A percentile compares a stretch with the other conserved stretches of the same genome.
These are phyloP conservation scores for Ictalurus punctatus DNA, from an alignment of 2,113 vertebrate species.

Conservation along the genomic window DNA sequence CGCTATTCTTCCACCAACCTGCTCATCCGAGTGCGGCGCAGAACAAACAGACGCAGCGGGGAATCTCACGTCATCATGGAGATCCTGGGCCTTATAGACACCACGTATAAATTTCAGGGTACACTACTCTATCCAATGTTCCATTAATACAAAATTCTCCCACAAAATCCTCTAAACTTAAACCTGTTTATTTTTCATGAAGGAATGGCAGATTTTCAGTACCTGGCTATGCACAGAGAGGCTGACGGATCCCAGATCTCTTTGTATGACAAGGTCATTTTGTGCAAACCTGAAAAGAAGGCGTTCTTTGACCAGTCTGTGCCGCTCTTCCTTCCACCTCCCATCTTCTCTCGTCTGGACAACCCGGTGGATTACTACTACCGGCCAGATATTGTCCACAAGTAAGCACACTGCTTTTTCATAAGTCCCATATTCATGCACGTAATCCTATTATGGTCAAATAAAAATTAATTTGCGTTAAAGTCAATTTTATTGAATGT, in stretches of 20 bases:
- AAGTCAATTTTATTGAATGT: background rate
- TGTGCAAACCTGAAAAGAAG: slow-evolving; percentile 84
- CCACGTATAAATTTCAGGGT: slow-evolving; percentile 97
- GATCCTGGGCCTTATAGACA: slow-evolving; percentile 82
- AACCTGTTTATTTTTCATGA: slow-evolving; percentile 1
- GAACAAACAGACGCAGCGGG: slow-evolving; percentile 65
- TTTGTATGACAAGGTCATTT: slow-evolving; percentile 87
- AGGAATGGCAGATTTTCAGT: slow-evolving; percentile 90
- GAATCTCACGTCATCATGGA: slow-evolving; percentile 77
- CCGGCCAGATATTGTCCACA: slow-evolving; percentile 81
- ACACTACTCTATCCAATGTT: background rate
- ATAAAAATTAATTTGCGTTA: background rate
- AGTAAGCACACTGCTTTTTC: slow-evolving; percentile 55
- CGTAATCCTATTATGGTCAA: background rate
- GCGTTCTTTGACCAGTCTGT: slow-evolving; percentile 84
- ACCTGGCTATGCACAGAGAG: slow-evolving; percentile 81
- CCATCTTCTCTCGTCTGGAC: slow-evolving; percentile 94
- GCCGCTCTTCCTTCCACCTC: slow-evolving; percentile 88
- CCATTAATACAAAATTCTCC: background rate
- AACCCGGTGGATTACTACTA: slow-evolving; percentile 88
- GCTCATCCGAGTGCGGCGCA: slow-evolving; percentile 79
- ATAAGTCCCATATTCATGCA: background rate
- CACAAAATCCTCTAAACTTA: background rate
- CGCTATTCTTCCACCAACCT: slow-evolving; percentile 88
- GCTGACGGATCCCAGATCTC: slow-evolving; percentile 72